Base-by-base conservation (phyloP, 2,113 vertebrate genomes). In the Lasiurus borealis region DNA sequence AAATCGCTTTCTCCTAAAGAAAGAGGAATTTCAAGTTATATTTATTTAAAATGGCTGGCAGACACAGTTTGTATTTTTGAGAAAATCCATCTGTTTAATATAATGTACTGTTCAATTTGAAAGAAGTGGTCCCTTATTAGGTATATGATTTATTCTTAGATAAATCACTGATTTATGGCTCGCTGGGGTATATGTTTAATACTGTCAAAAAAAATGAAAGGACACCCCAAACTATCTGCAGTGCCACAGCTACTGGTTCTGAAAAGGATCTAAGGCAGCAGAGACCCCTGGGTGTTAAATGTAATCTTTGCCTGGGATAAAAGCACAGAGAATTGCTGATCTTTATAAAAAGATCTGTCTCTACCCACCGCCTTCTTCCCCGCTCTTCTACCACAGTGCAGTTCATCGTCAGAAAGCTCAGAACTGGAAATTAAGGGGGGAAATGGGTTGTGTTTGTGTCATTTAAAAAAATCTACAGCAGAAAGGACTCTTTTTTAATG, bases 81-180 rank as follows among this genome's bases (percentile, higher is more conserved):
- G 96, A 97, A 97, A 98, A 96, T 98, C 96, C 96, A 93, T 98
- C 97, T 98, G 85, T 98, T 98, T 98, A 98, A 98, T 98, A 97
- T 98, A 98, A 98, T 96, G 92, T 94, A 98, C 96, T 97, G 96
- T 97, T 97, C 98, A 98, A 98, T 98, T 98, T 98, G 98, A 98
- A 98, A 98, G 97, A 98, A 98, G 98, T 98, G 98, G 97, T 97
- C 97, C 97, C 98, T 98, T 98, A 98, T 98, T 98, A 98, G 94
- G 98, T 97, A 98, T 98, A 98, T 10, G 98, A 98, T 98, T 98
- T 98, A 98, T 98, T 98, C 98, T 97, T 97, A 97, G 98, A 98
- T 98, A 98, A 98, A 97, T 96, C 85, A 94, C 97, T 98, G 98
- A 98, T 98, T 98, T 98, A 98, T 98, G 97, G 96, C 97, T 98